Conservation (phyloP, 2,888 invertebrate species). For the Perithous albicinctus region DNA sequence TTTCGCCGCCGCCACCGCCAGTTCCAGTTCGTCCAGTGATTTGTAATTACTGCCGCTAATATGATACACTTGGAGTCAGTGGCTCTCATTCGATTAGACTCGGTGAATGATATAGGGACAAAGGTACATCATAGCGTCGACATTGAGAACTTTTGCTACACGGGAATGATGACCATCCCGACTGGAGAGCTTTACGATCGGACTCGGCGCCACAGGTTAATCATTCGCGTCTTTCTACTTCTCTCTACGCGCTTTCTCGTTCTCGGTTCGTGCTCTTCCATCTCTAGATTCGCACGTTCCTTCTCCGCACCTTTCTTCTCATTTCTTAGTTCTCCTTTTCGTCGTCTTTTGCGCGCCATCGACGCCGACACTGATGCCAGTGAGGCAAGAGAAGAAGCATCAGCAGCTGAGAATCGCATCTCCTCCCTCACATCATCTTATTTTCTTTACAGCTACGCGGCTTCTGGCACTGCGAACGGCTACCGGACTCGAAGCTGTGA, state of each 20-base stretch:
- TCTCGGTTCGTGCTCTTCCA: slow-evolving; percentile 40
- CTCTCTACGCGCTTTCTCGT: slow-evolving; percentile 54
- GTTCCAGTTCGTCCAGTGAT: slow-evolving; percentile 74
- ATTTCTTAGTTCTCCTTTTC: slow-evolving; percentile 8
- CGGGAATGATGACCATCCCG: slow-evolving; percentile 62
- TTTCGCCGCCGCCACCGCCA: slow-evolving; percentile 33
- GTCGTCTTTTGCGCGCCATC: slow-evolving; percentile 27
- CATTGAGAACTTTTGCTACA: slow-evolving; percentile 57
- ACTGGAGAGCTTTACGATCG: slow-evolving; percentile 76
- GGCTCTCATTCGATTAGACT: slow-evolving; percentile 68
- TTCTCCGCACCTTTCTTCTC: slow-evolving; percentile 54
- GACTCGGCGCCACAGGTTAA: slow-evolving; percentile 79
- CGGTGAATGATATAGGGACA: slow-evolving; percentile 45
- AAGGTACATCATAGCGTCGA: slow-evolving; percentile 45
- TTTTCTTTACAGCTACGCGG: slow-evolving; percentile 46
- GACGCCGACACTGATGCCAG: slow-evolving; percentile 38
- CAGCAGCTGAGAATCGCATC: slow-evolving; percentile 47
- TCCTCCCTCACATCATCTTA: slow-evolving; percentile 60
- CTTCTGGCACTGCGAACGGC: slow-evolving; percentile 40
- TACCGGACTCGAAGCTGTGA: slow-evolving; percentile 48
- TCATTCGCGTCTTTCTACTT: slow-evolving; percentile 74
- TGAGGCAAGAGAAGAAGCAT: slow-evolving; percentile 14
- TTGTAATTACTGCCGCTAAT: slow-evolving; percentile 79
- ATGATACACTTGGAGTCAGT: slow-evolving; percentile 72
- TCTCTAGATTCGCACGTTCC: slow-evolving; percentile 45